Evolutionary conservation across 2,888 invertebrate genomes (phyloP).

Genomic region (Tiliacea citrago): DNA sequence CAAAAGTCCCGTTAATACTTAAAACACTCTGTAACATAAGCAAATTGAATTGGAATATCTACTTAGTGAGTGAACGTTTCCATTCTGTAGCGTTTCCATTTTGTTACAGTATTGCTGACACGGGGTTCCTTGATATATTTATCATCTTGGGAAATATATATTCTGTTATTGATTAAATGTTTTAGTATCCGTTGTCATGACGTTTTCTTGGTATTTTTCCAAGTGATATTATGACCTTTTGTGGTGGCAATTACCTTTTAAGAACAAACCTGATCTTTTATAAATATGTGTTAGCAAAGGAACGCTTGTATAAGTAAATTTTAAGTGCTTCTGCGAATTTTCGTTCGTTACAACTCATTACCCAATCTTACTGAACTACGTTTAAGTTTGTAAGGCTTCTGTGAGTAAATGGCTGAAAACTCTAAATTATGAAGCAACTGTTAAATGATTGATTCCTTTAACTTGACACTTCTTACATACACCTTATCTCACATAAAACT

Average conservation of each 20-base stretch:
- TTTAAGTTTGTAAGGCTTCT: too few species aligned
- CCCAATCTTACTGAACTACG: not conserved
- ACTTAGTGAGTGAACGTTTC: constrained; percentile 47
- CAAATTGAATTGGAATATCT: constrained; percentile 72
- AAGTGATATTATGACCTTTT: not conserved
- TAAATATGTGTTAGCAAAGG: not conserved
- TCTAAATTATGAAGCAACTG: too few species aligned
- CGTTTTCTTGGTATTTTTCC: constrained; percentile 16
- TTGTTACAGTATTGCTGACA: constrained; percentile 52
- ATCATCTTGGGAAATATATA: constrained; percentile 48
- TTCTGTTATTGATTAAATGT: constrained; percentile 36
- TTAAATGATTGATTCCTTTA: too few species aligned
- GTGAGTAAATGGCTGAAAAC: too few species aligned
- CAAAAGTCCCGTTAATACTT: constrained; percentile 66
- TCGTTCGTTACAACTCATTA: not conserved
- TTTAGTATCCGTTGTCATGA: constrained; percentile 30
- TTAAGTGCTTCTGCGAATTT: constrained; percentile 1
- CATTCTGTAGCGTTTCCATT: constrained; percentile 5
- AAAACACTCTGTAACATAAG: constrained; percentile 66
- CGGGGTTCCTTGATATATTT: constrained; percentile 46
- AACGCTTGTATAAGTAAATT: not conserved
- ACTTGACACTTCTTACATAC: too few species aligned
- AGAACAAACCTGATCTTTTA: not conserved
- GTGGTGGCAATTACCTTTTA: constrained; percentile 4
- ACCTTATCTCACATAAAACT: too few species aligned